Percentiles rank a stretch among this genome's conserved stretches.
These are phyloP conservation scores for Nipponacmea schrenckii DNA, from an alignment of 2,888 invertebrate species.

Conservation along the genomic window DNA sequence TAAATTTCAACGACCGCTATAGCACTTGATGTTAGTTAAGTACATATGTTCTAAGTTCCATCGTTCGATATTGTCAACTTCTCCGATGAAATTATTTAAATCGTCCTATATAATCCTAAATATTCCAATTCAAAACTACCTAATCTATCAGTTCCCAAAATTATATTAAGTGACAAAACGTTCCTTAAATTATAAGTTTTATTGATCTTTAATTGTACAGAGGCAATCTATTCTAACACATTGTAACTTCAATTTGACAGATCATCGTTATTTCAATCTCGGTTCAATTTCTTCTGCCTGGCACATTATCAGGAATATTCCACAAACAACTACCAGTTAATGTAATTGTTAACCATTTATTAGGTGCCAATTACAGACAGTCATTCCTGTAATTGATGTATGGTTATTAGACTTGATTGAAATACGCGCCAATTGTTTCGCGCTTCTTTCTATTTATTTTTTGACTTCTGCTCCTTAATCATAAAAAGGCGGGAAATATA, in stretches of 20 bases:
- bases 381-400: slow-evolving; percentile 1
- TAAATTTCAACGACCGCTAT: no score
- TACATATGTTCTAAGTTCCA: no score
- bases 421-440: slow-evolving; percentile 2
- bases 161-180: no score
- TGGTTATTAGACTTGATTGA: not conserved
- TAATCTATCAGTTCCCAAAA: no score
- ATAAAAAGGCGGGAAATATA: not conserved
- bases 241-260: not conserved
- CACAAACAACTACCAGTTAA: not conserved
- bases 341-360: slow-evolving; percentile 9
- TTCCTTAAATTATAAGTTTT: not conserved
- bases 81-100: no score
- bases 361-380: slow-evolving; percentile 6
- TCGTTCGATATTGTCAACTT: no score
- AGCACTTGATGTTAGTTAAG: no score
- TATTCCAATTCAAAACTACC: no score
- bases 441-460: slow-evolving; percentile 1
- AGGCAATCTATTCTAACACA: slow-evolving; percentile 1
- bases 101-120: no score
- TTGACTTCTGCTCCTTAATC: not conserved
- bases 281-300: not conserved
- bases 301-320: not conserved
- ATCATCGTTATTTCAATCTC: not conserved
- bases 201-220: not conserved